phyloP scores from a whole-genome alignment of 2,113 vertebrate species.

The Caloenas nicobarica region DNA sequence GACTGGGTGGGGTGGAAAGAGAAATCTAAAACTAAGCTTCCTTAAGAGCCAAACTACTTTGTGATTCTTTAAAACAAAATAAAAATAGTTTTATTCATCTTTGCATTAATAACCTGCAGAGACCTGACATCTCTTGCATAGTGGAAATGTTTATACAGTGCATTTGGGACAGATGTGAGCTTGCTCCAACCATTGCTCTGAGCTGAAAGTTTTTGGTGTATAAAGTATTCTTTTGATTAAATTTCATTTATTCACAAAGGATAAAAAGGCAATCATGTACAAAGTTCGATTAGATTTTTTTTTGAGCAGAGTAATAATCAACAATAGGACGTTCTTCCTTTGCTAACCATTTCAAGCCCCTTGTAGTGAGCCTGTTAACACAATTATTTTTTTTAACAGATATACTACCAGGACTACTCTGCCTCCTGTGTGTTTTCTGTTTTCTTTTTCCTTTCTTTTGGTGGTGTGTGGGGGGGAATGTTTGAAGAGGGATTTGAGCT shows the following conservation, averaged over 20 bases:
- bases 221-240: not conserved
- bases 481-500: not conserved
- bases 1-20: not conserved
- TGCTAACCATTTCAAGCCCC: not conserved
- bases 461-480: not conserved
- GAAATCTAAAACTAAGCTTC: not conserved
- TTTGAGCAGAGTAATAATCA: not conserved
- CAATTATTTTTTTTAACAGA: not conserved
- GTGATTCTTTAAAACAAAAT: not conserved
- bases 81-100: not conserved
- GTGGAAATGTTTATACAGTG: not conserved
- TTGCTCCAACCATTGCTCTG: not conserved
- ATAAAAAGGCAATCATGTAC: not conserved
- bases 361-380: not conserved
- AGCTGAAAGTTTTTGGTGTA: not conserved
- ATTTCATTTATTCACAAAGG: not conserved
- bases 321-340: not conserved
- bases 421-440: not conserved
- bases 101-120: not conserved
- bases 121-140: not conserved
- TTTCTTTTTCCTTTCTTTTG: not conserved
- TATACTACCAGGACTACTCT: not conserved
- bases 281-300: not conserved
- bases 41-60: not conserved
- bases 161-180: not conserved